These are phyloP conservation scores for Gavialis gangeticus DNA, from an alignment of 2,113 vertebrate genomes.

Conservation along the genomic window DNA sequence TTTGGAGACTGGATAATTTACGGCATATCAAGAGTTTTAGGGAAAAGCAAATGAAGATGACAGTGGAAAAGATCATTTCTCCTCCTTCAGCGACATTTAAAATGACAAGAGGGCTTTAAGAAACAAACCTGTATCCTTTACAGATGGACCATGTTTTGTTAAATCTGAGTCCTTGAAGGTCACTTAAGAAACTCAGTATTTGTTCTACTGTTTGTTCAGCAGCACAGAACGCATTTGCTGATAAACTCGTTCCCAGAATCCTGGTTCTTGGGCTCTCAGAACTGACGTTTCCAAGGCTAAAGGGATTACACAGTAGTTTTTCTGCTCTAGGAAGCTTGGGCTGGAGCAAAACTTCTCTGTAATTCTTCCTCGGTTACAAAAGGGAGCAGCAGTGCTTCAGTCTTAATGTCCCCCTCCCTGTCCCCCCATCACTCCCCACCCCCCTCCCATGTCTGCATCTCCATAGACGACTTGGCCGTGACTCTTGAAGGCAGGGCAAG, in stretches of 20 bases:
- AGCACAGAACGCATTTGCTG: not conserved
- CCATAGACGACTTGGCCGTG: no score
- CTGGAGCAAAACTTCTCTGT: not conserved
- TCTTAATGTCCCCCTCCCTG: no score
- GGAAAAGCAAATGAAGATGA: not conserved
- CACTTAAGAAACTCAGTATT: not conserved
- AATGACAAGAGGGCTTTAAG: not conserved
- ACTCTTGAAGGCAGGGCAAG: not conserved
- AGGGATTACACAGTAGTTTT: accelerated
- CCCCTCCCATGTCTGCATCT: no score
- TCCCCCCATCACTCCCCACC: no score
- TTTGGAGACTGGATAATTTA: not conserved
- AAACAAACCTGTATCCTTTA: not conserved
- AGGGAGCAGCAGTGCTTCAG: not conserved
- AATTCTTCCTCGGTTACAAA: not conserved
- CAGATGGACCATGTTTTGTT: not conserved
- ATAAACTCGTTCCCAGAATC: not conserved
- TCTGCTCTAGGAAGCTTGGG: not conserved
- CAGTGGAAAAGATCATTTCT: not conserved
- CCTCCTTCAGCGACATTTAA: not conserved
- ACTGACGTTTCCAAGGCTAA: not conserved
- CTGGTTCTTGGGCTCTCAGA: not conserved
- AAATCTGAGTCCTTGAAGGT: not conserved
- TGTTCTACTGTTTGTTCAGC: not conserved
- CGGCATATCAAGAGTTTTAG: not conserved